Evolutionary conservation across 2,888 invertebrate genomes (phyloP), one percentile per base, ranked within the genome.

Genomic region (Eupithecia exiguata): DNA sequence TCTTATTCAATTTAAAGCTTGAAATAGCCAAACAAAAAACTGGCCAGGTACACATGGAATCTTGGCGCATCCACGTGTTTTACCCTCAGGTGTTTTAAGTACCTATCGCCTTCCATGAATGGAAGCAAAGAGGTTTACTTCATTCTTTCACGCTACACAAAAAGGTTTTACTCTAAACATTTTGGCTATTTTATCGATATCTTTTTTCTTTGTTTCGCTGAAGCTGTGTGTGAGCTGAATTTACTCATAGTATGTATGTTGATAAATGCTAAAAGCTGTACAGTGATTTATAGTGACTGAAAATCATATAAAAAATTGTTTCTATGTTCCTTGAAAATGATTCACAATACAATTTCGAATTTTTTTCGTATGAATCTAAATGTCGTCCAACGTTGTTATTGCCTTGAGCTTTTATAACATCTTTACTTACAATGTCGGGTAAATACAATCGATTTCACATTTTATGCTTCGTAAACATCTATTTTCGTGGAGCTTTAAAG

Each of bases 401-500:
- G 43, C 68, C 68, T 74, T 70, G 67, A 72, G 65, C 71, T 70
- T 76, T 73, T 72, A 69, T 43, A 71, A 76, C 69, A 71, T 74
- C 25, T 71, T 70, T 71, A 70, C 72, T 74, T 71, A 74, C 65
- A 72, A n/a, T 21, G 21, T 72, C 74, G 65, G 21, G 69, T 72
- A 67, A 72, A 76, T 70, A 78, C 74, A 74, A 76, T 74, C 72
- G 69, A 76, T 75, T 76, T 46, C 30, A 74, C 70, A 62, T 74
- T 77, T 74, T 71, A 73, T 71, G 58, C 58, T 74, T 74, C 35
- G 65, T 61, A 40, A 71, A 74, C 67, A 69, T 72, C 63, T 69
- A 73, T 73, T 74, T 74, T 43, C 30, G 71, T 66, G 68, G 38
- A 67, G 66, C 38, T 76, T 73, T 21, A 67, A n/a, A 68, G 70